Evolutionary conservation across 2,888 invertebrate species (phyloP).

Genomic region (Drosophila percnosoma): DNA sequence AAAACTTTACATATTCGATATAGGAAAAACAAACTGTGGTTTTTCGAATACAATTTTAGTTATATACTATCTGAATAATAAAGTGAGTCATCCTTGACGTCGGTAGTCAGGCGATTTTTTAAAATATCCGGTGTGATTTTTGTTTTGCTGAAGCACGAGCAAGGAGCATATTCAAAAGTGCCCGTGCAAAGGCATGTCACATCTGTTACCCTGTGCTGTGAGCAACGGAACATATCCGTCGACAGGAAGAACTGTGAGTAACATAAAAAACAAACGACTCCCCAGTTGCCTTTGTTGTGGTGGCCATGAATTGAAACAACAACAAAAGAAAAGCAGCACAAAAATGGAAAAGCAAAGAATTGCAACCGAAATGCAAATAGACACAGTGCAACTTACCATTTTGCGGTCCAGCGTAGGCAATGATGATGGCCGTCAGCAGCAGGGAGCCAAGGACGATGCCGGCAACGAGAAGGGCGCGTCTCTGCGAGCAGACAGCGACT

Average conservation of each 20-base stretch:
- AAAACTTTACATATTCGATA: background rate
- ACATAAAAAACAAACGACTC: conserved; percentile 3
- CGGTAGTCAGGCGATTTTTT: too few species aligned
- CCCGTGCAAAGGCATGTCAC: background rate
- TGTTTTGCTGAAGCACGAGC: background rate
- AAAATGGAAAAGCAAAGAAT: conserved; percentile 33
- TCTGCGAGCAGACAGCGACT: conserved; percentile 94
- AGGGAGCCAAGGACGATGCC: conserved; percentile 92
- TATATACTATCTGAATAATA: background rate
- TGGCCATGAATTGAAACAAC: conserved; percentile 52
- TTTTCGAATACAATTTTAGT: background rate
- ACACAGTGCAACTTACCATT: conserved; percentile 87
- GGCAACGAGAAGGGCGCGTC: conserved; percentile 92
- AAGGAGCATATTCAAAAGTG: background rate
- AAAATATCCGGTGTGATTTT: background rate
- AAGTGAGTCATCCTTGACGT: background rate
- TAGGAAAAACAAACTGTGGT: background rate
- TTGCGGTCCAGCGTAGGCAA: conserved; percentile 95
- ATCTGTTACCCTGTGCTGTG: conserved; percentile 24
- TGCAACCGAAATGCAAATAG: conserved; percentile 58
- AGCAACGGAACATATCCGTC: conserved; percentile 31
- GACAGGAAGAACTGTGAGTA: conserved; percentile 14
- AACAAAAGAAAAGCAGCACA: conserved; percentile 29
- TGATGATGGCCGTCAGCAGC: conserved; percentile 93
- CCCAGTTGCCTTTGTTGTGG: conserved; percentile 33